Evolutionary conservation across 2,888 invertebrate species (phyloP).

Genomic region (Griposia aprilina): DNA sequence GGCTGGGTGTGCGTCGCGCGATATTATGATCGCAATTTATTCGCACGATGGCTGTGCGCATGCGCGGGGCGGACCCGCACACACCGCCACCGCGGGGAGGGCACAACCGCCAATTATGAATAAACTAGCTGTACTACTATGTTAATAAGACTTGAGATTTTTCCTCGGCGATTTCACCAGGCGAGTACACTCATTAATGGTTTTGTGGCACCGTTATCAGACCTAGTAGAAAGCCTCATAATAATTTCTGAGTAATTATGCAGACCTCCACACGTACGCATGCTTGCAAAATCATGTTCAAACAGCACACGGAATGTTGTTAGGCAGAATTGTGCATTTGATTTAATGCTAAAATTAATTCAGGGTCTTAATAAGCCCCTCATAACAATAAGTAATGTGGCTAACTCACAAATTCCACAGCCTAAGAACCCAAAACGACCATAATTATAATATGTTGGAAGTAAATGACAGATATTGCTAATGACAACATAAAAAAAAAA

Average conservation of each 20-base stretch:
- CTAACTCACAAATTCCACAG: conserved; percentile 23
- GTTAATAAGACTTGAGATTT: conserved; percentile 88
- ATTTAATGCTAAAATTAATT: conserved; percentile 29
- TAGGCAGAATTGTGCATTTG: background rate
- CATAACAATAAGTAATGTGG: conserved; percentile 28
- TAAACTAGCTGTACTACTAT: conserved; percentile 89
- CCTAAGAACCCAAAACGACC: conserved; percentile 13
- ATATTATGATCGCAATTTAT: conserved; percentile 86
- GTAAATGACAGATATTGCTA: conserved; percentile 45
- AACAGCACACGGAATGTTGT: background rate
- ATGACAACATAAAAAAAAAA: no score
- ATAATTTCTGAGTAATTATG: conserved; percentile 69
- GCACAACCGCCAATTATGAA: conserved; percentile 88
- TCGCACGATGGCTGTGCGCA: conserved; percentile 74
- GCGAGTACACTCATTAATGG: conserved; percentile 85
- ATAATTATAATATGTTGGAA: conserved; percentile 30
- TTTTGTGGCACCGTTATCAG: conserved; percentile 85
- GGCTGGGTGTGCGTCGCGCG: conserved; percentile 79
- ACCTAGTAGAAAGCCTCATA: conserved; percentile 82
- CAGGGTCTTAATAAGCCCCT: conserved; percentile 13
- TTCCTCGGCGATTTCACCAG: conserved; percentile 88
- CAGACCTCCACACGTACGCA: conserved; percentile 54
- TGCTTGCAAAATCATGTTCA: conserved; percentile 33
- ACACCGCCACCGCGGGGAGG: conserved; percentile 77
- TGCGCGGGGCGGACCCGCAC: conserved; percentile 78